Evolutionary conservation across 2,113 vertebrate genomes (phyloP).

Genomic region (Xenus cinereus): DNA sequence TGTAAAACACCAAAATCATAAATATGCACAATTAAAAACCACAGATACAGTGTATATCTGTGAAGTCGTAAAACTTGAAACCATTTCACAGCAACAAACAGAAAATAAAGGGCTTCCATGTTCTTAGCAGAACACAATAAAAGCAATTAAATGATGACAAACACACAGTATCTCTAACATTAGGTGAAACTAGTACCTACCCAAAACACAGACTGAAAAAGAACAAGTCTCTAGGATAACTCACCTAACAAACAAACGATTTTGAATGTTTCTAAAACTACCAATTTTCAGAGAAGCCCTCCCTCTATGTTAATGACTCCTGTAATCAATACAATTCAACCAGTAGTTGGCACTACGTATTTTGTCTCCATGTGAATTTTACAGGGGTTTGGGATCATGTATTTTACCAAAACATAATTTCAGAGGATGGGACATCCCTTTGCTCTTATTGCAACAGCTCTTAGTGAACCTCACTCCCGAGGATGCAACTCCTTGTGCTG

Average conservation of each 20-base stretch:
- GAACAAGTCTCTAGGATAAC: background rate
- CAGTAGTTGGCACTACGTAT: background rate
- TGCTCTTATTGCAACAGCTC: background rate
- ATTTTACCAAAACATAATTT: background rate
- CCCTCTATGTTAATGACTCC: background rate
- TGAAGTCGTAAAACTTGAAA: background rate
- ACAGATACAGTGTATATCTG: background rate
- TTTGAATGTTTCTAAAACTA: background rate
- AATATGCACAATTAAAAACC: background rate
- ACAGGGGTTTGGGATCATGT: background rate
- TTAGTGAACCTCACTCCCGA: rapidly evolving
- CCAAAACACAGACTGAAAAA: background rate
- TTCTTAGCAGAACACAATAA: background rate
- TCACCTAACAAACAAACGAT: background rate
- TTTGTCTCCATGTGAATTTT: background rate
- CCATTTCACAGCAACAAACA: background rate
- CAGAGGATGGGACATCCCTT: background rate
- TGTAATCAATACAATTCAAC: background rate
- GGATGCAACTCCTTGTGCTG: background rate
- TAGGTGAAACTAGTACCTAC: background rate
- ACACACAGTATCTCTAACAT: background rate
- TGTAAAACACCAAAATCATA: background rate
- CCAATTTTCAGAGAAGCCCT: background rate
- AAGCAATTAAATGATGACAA: background rate
- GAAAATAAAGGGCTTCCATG: background rate